These are phyloP conservation scores for Plectrocnemia conspersa DNA, from an alignment of 1,140 invertebrate genomes.

Conservation along the genomic window DNA sequence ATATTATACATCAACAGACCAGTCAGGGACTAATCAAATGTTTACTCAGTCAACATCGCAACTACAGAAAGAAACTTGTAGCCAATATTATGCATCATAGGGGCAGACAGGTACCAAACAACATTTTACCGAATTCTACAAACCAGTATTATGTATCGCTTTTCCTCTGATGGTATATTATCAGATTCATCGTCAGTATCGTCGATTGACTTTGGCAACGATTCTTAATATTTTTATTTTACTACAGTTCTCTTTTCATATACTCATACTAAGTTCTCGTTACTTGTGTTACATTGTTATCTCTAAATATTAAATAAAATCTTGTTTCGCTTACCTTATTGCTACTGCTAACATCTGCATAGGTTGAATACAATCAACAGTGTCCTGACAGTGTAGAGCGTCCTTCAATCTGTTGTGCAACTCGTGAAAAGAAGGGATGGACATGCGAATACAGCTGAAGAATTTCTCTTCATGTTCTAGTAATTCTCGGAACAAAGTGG, in stretches of 20 bases:
- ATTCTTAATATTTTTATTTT: background rate
- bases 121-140: background rate
- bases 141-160: background rate
- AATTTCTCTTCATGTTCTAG: too few species aligned
- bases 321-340: constrained; percentile 22
- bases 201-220: too few species aligned
- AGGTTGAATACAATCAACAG: constrained; percentile 27
- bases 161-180: background rate
- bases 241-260: too few species aligned
- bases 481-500: too few species aligned
- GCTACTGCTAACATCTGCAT: constrained; percentile 31
- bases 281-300: too few species aligned
- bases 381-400: constrained; percentile 27
- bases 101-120: too few species aligned
- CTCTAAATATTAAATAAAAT: background rate
- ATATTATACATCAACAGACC: too few species aligned
- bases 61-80: too few species aligned
- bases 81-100: too few species aligned
- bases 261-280: too few species aligned
- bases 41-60: too few species aligned
- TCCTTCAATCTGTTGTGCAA: constrained; percentile 27
- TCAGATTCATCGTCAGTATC: background rate
- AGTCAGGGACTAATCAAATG: too few species aligned
- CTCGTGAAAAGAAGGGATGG: constrained; percentile 32
- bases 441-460: constrained; percentile 34